Evolutionary conservation across 2,113 vertebrate genomes (phyloP), one percentile per base, ranked within the genome.

Genomic region (Misgurnus anguillicaudatus): DNA sequence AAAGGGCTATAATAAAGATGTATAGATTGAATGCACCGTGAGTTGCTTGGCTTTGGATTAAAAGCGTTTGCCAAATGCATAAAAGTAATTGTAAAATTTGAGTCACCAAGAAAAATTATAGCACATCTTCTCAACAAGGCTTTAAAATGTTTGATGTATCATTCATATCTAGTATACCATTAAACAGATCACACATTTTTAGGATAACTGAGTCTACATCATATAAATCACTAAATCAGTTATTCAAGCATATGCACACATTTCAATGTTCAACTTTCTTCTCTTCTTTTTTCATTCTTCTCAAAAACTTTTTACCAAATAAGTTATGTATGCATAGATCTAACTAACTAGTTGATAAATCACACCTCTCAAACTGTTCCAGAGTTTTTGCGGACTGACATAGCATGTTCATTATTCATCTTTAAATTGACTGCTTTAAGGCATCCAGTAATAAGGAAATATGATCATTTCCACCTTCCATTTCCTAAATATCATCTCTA

Each of bases 381-480:
- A 67, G 64, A 55, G 60, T 80, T 82, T 83, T 71, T 55, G 75
- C 74, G 61, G 75, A 77, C 75, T 67, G 51, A 75, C 67, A 77
- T 79, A 76, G 13, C 41, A 42, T 79, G 77, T 84, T 79, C 83
- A 86, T 88, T 86, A 84, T 80, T 89, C 85, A 85, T 88, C 79
- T 80, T 89, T 87, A 85, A 83, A 79, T 53, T 79, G 82, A 80
- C 80, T 84, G 82, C 85, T 85, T 76, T 79, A 51, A 80, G 85
- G 70, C 41, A 66, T 70, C 21, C 74, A 53, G 79, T 89, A 87
- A 89, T 88, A 85, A 78, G 84, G 82, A 89, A 87, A 86, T 85
- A 87, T 87, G 84, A 86, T 83, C 48, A 77, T 82, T 82, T 85
- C 80, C 63, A 79, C 48, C 58, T 83, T 85, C 67, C 67, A 77